Base-by-base conservation (phyloP, 1,140 invertebrate species). In the Druon quercuslanigerum region DNA sequence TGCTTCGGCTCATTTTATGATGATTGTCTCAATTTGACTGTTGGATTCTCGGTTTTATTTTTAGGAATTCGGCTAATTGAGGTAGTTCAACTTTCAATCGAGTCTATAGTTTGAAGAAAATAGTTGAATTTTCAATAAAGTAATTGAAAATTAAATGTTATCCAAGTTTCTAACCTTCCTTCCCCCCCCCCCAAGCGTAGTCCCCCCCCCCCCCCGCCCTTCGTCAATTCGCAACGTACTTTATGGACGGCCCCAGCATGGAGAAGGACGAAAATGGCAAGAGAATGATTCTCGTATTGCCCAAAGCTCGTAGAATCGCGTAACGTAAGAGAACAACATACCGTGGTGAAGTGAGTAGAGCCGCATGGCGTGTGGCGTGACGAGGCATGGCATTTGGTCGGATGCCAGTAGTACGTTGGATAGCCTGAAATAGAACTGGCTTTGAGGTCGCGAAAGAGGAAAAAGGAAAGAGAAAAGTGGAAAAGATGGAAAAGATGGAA, bases 371-470 rank as follows among this genome's bases (percentile, higher is more conserved):
- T 17, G n/a, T 19, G n/a, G 20, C 57, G n/a, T 25, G 12, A 25
- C 40, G 25, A 33, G 25, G 25, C 40, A 66, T 66, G 60, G 60
- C 57, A 66, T 66, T 66, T 66, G 60, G 60, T 66, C 60, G 25
- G 40, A 40, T 66, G 60, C 60, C 60, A 66, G 25, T 66, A 66
- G 60, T 66, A 66, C 40, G 60, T 66, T 66, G 25, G 60, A 66
- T 40, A 33, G 60, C 60, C 40, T 66, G 40, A 66, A 66, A 66
- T 66, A 66, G 60, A 66, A 66, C 60, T 66, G 60, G 60, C 60
- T 66, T 66, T 66, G 60, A 66, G 60, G 60, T 66, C 60, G 60
- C 33, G 60, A n/a, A 66, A 66, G 46, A 66, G 57, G 25, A 57
- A 25, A 60, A 16, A 60, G 33, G 16, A 60, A 66, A 33, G 33